Evolutionary conservation across 2,113 vertebrate species (phyloP).

Genomic region (Scolopax mira): DNA sequence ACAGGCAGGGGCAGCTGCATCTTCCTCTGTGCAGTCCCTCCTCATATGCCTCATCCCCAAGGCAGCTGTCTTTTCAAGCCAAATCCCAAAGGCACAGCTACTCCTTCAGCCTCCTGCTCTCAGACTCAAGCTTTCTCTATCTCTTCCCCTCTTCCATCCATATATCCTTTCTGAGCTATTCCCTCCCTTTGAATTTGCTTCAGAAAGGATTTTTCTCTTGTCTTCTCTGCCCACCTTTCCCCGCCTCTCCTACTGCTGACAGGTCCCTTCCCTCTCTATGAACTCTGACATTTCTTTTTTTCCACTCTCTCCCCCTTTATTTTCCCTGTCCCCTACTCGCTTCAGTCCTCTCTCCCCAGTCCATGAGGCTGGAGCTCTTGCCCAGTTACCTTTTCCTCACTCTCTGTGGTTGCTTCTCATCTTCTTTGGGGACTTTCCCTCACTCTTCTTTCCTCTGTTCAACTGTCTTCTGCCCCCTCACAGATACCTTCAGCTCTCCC

Average conservation of each 20-base stretch:
- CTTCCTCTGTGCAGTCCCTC: background rate
- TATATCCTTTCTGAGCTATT: background rate
- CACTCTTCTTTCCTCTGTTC: background rate
- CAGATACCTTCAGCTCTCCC: background rate
- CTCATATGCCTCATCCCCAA: background rate
- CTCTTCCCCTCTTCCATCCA: background rate
- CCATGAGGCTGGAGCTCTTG: background rate
- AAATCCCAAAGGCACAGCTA: background rate
- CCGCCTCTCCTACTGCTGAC: background rate
- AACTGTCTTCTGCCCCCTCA: background rate
- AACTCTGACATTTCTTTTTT: background rate
- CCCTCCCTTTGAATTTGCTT: background rate
- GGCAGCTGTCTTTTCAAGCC: background rate
- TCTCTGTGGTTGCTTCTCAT: background rate
- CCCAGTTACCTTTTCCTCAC: background rate
- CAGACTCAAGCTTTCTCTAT: background rate
- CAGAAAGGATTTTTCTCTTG: background rate
- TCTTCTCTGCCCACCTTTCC: too few species aligned
- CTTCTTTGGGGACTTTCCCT: background rate
- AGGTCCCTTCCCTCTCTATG: background rate
- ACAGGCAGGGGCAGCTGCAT: fast-evolving
- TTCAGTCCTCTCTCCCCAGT: background rate
- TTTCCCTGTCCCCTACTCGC: background rate
- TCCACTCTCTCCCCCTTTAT: background rate
- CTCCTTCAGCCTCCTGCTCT: background rate